phyloP scores from a whole-genome alignment of 2,113 vertebrate genomes.

The Vicugna pacos region DNA sequence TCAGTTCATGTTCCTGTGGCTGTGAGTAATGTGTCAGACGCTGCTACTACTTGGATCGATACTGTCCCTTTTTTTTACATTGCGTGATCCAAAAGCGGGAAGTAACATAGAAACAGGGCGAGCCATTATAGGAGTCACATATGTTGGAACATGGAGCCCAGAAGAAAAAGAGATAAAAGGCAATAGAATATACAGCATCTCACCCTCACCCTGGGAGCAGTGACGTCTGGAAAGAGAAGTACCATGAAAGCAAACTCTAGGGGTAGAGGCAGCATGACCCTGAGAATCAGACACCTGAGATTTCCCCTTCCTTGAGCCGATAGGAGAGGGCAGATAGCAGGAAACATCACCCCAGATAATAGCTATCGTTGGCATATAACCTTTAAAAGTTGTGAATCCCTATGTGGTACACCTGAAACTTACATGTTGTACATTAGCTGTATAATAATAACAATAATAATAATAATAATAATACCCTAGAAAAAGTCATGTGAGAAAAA shows the following conservation, averaged over 20 bases:
- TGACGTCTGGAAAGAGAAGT: not conserved
- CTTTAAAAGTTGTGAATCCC: too few species aligned
- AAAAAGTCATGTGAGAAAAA: too few species aligned
- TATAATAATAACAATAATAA: too few species aligned
- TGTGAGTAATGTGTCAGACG: not conserved
- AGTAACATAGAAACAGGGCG: not conserved
- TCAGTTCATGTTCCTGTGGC: not conserved
- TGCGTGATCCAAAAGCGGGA: not conserved
- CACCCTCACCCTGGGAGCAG: accelerated
- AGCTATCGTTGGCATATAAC: too few species aligned
- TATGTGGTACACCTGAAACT: too few species aligned
- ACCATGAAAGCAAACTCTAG: not conserved
- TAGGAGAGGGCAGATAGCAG: too few species aligned
- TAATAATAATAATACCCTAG: too few species aligned
- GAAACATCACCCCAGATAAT: not conserved
- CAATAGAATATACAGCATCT: accelerated
- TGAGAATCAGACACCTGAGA: not conserved
- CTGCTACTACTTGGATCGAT: not conserved
- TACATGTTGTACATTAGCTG: too few species aligned
- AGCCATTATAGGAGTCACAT: not conserved
- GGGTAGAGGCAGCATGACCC: accelerated
- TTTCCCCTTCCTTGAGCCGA: not conserved
- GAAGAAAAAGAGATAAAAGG: not conserved
- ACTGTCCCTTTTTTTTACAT: not conserved
- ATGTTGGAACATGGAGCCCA: not conserved